Evolutionary conservation across 2,113 vertebrate genomes (phyloP), one percentile per base, ranked within the genome.

Genomic region (Anthoscopus minutus): DNA sequence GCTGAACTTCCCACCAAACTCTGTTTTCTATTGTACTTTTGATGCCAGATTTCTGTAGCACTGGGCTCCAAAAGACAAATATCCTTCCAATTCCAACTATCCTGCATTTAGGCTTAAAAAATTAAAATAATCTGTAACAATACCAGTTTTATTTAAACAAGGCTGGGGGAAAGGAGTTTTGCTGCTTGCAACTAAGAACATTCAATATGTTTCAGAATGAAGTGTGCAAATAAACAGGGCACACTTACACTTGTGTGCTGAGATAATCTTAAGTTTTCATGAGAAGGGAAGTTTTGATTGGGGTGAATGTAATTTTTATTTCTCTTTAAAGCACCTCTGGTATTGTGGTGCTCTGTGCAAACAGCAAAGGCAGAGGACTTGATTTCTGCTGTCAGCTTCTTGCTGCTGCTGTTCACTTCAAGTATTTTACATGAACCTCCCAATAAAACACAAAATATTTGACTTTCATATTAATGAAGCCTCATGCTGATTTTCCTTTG

Each of bases 1-100:
- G 92, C 97, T 95, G 93, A 95, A 94, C 96, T 93, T 96, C 93
- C 92, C 96, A 93, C 95, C 86, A 93, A 94, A 95, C 83, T 92
- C 91, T 93, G 90, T 24, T 94, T 96, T 92, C 94, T 80, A 86
- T 96, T 97, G 96, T 96, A 81, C 93, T 97, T 95, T 81, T 85
- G 95, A 95, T 93, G 78, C 91, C 84, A 88, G 61, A 89, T 85
- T 89, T 95, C 88, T 89, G 77, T 45, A 89, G 88, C 18, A 7
- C 81, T 87, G 33, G 14, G 58, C 83, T 62, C 89, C 81, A 38
- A 54, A 66, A 94, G 93, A 83, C 94, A 92, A 92, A 94, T 88
- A 35, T 73, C 81, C 35, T 69, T 84, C 86, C 69, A 65, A 7
- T 89, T 78, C 72, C 4, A 15, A 25, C 70, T 44, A 5, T 10